Base-by-base conservation (phyloP, 2,888 invertebrate genomes). In the Lysandra coridon region DNA sequence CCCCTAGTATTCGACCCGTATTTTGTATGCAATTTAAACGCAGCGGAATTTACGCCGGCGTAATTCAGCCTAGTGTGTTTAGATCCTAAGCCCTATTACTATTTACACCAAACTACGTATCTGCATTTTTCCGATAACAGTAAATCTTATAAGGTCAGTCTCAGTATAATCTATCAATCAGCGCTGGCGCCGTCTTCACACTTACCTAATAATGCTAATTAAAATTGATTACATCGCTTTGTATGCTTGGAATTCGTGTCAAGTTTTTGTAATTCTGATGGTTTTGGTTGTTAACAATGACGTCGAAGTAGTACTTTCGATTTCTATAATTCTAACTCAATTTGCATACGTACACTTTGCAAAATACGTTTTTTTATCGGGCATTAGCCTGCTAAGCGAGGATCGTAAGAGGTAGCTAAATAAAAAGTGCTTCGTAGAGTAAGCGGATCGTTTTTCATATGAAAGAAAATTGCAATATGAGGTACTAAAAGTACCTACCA, bases 91-190 rank as follows among this genome's bases (percentile, higher is more conserved):
- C 10, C 44, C 44, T 44, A 44, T 44, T 44, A 53, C 14, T 14
- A 53, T 53, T 53, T 53, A 53, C 53, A 44, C 44, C 44, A 53
- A 53, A 2, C 53, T 53, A 30, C 23, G 23, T 33, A 76, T 53
- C 76, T 53, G 12, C 30, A 33, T 33, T 53, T 53, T 53, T 57
- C 53, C 53, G 12, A 49, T 75, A 76, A 76, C 76, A 14, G 76
- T 57, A 76, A 49, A 57, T 33, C 57, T 76, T 76, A 76, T 76
- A 76, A 76, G 76, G 76, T 53, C 76, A 76, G 30, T 57, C 77
- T 74, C 76, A 3, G 79, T 81, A 81, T 83, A 82, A 83, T 82
- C 81, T 81, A 82, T 82, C 82, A 80, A 83, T 83, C 81, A 80
- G 80, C 79, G 74, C 79, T 78, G 81, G 83, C 83, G 83, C 82